phyloP scores from a whole-genome alignment of 2,113 vertebrate genomes.

The Anolis sagrei region DNA sequence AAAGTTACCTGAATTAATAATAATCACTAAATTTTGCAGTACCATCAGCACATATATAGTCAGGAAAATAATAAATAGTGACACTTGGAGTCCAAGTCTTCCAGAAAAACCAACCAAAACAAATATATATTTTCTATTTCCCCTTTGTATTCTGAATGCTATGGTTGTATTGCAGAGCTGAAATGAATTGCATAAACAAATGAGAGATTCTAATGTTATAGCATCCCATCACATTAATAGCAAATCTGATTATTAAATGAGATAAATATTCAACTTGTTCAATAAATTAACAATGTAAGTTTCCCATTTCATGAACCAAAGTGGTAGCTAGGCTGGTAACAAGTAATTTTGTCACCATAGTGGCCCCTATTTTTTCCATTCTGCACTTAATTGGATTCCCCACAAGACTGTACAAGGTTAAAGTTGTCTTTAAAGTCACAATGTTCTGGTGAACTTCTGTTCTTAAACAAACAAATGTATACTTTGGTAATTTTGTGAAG shows the following conservation, averaged over 20 bases:
- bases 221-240: background rate
- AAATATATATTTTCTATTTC: conserved; percentile 52
- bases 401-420: too few relatives aligned
- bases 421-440: too few relatives aligned
- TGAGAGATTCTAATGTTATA: background rate
- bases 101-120: conserved; percentile 55
- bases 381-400: too few relatives aligned
- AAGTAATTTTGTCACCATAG: too few relatives aligned
- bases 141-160: background rate
- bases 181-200: background rate
- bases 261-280: background rate
- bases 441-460: too few relatives aligned
- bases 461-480: too few relatives aligned
- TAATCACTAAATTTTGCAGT: conserved; percentile 42
- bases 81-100: background rate
- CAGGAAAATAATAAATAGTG: conserved; percentile 47
- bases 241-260: background rate
- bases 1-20: conserved; percentile 33
- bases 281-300: background rate
- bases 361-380: too few relatives aligned
- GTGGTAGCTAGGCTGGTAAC: too few relatives aligned
- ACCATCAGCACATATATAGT: conserved; percentile 50
- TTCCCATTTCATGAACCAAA: too few relatives aligned
- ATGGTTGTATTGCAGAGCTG: background rate
- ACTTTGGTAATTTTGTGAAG: too few relatives aligned